A percentile compares a stretch with the other conserved stretches of the same genome.
These are phyloP conservation scores for Elephantulus edwardii DNA, from an alignment of 2,113 vertebrate genomes.

Conservation along the genomic window DNA sequence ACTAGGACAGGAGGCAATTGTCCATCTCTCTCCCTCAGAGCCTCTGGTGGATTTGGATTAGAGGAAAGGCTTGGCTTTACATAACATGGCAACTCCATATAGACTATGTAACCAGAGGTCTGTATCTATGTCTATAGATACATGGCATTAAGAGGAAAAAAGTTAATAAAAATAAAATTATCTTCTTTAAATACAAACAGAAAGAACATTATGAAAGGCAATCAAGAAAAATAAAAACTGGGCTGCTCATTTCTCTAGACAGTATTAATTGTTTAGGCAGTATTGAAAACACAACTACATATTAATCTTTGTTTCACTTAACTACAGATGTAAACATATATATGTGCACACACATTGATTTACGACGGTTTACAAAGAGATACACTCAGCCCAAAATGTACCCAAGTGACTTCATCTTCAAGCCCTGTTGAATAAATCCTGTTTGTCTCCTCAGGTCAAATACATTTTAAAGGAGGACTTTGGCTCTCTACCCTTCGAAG, in stretches of 20 bases:
- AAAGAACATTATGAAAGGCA: not conserved
- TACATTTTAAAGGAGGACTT: not conserved
- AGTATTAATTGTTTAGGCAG: not conserved
- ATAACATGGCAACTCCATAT: too few relatives aligned
- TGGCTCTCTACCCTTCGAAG: not conserved
- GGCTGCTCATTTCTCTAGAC: not conserved
- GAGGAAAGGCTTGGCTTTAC: too few relatives aligned
- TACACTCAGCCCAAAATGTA: not conserved
- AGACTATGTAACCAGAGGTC: too few relatives aligned
- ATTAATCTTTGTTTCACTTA: constrained; percentile 18
- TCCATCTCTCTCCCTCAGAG: too few relatives aligned
- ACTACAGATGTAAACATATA: not conserved
- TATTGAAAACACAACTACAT: not conserved
- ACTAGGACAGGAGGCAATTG: too few relatives aligned
- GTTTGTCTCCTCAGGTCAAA: not conserved
- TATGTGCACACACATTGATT: not conserved
- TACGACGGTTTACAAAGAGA: not conserved
- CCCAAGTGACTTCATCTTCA: not conserved
- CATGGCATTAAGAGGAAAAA: not conserved
- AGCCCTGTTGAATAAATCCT: not conserved
- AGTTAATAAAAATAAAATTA: not conserved
- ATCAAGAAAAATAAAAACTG: not conserved
- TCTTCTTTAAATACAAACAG: not conserved
- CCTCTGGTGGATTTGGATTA: too few relatives aligned
- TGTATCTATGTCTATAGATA: too few relatives aligned